Conservation (phyloP, 2,113 vertebrate genomes). For the Stegostoma tigrinum region DNA sequence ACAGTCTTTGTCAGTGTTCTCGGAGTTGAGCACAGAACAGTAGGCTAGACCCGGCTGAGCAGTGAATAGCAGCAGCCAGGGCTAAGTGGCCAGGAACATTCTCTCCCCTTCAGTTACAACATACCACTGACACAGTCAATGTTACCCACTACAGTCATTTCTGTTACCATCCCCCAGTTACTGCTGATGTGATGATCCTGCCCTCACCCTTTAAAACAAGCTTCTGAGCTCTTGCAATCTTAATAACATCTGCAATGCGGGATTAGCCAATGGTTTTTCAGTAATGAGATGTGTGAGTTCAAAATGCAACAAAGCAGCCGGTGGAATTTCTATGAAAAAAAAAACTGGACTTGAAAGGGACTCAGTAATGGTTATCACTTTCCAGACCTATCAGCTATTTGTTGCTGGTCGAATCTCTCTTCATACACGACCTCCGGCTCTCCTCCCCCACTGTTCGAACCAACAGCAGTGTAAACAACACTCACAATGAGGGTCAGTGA, state of each 20-base stretch:
- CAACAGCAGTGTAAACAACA: too few relatives aligned
- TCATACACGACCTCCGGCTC: too few relatives aligned
- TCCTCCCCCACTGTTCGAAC: too few relatives aligned
- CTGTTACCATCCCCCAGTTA: neutral
- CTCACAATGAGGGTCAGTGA: too few relatives aligned
- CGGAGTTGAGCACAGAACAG: neutral
- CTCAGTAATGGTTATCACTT: too few relatives aligned
- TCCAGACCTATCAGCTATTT: too few relatives aligned
- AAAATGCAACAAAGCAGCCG: too few relatives aligned
- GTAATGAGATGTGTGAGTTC: neutral
- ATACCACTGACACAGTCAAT: too few relatives aligned
- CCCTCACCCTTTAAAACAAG: neutral
- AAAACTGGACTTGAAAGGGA: too few relatives aligned
- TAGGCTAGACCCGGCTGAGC: neutral
- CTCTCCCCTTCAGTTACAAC: neutral
- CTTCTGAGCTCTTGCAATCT: neutral
- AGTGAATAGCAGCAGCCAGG: neutral
- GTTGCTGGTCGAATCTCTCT: too few relatives aligned
- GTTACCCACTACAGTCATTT: neutral
- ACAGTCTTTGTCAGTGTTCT: neutral
- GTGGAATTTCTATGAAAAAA: too few relatives aligned
- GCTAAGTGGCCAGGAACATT: neutral
- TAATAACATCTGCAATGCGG: neutral
- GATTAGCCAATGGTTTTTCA: neutral
- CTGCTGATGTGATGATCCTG: too few relatives aligned